phyloP scores from a whole-genome alignment of 2,113 vertebrate genomes.

The Centropus unirufus region DNA sequence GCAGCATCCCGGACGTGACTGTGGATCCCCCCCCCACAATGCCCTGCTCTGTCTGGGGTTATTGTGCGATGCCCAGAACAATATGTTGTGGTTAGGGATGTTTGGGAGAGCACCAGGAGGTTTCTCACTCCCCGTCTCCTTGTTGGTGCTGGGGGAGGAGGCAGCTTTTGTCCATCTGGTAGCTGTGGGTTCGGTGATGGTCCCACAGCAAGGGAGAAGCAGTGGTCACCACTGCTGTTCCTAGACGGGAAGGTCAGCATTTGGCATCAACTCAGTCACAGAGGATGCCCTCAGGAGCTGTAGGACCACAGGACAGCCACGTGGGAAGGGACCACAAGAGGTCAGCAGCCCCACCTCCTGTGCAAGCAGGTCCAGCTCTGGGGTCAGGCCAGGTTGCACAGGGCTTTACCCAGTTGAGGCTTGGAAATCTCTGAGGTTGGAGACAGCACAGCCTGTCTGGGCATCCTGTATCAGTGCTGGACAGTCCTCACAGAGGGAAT shows the following conservation, averaged over 20 bases:
- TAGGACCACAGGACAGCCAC: neutral
- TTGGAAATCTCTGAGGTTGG: neutral
- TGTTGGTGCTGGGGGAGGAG: neutral
- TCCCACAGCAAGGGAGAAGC: slow-evolving; percentile 16
- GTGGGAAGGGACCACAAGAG: neutral
- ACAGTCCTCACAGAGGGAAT: neutral
- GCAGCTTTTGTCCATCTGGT: slow-evolving; percentile 49
- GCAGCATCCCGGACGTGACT: neutral
- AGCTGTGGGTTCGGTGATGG: slow-evolving; percentile 35
- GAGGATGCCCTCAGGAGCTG: neutral
- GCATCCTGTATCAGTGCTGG: neutral
- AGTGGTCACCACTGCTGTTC: neutral
- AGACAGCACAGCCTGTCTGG: neutral
- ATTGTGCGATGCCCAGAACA: slow-evolving; percentile 47
- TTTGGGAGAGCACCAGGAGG: neutral
- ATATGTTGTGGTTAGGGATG: slow-evolving; percentile 54
- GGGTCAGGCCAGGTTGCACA: neutral
- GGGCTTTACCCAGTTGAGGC: neutral
- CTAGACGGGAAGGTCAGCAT: neutral
- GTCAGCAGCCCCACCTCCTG: neutral
- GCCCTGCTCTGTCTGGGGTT: neutral
- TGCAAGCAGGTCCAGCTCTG: neutral
- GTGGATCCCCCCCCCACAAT: neutral
- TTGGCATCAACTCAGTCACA: neutral
- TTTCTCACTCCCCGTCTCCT: neutral